Evolutionary conservation across 2,888 invertebrate genomes (phyloP), one percentile per base, ranked within the genome.

Genomic region (Plutella xylostella): DNA sequence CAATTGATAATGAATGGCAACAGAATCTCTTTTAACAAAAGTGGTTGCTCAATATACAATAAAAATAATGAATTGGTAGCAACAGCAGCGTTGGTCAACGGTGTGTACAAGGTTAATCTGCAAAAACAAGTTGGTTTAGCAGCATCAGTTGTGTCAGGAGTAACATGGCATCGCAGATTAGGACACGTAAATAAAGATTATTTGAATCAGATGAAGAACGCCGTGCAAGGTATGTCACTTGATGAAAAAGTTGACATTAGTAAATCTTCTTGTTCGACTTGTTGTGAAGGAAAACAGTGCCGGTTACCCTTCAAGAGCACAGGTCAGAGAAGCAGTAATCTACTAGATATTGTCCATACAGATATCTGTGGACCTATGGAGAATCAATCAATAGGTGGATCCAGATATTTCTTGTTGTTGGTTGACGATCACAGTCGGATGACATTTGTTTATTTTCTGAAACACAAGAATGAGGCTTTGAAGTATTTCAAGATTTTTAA

Each of bases 221-320:
- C 43, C 45, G 49, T 52, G 11, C n/a, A 47, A 18, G 53, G 49
- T 34, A 21, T 55, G 41, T 18, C 30, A 20, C 48, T 45, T 42
- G 40, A 45, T 37, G 45, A 50, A 11, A 50, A 37, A 30, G 38
- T 33, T 40, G 48, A 42, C 5, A 51, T 48, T 38, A 41, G 30
- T 37, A 53, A 51, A 43, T 25, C 50, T 14, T 45, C 38, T 1
- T 55, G 54, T 45, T 38, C 43, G 21, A 49, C 48, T 11, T 51
- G 54, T 46, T 56, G 58, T 48, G 53, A 60, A 46, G 61, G 55
- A 0, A 63, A 61, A 44, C 58, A 62, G 38, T 11, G 43, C 2
- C 48, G 61, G 17, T 51, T 58, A 33, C 58, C 61, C 12, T 65
- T 65, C 45, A 31, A 39, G 22, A 33, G 50, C 41, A 43, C 37